phyloP scores from a whole-genome alignment of 1,140 invertebrate species.

The Heliconius eleuchia region DNA sequence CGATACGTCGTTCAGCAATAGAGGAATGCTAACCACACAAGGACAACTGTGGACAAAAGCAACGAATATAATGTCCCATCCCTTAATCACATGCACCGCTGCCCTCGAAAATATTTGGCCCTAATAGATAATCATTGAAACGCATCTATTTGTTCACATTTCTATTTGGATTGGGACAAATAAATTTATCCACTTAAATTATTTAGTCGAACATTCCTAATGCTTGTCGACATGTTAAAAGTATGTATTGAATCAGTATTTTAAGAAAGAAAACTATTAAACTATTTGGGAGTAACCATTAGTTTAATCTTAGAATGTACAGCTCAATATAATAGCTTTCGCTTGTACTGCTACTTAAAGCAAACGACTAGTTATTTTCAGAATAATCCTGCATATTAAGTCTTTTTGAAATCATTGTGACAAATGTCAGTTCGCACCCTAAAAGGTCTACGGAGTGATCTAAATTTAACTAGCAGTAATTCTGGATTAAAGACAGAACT shows the following conservation, averaged over 20 bases:
- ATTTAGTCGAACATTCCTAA: neutral
- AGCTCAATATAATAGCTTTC: neutral
- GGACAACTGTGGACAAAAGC: constrained; percentile 73
- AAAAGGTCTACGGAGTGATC: constrained; percentile 53
- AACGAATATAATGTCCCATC: constrained; percentile 76
- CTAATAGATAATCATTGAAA: constrained; percentile 64
- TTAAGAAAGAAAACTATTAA: neutral
- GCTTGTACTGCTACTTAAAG: neutral
- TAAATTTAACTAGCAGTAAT: constrained; percentile 62
- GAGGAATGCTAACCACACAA: constrained; percentile 63
- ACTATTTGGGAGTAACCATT: neutral
- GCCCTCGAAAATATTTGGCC: constrained; percentile 75
- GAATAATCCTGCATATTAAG: neutral
- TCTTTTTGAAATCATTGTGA: constrained; percentile 17
- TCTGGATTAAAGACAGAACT: constrained; percentile 52
- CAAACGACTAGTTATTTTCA: neutral
- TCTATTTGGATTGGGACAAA: constrained; percentile 51
- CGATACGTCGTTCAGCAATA: constrained; percentile 38
- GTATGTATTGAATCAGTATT: neutral
- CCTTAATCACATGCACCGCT: constrained; percentile 80
- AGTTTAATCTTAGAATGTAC: neutral
- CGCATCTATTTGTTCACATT: constrained; percentile 62
- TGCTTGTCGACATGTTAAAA: neutral
- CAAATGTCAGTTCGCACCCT: constrained; percentile 27
- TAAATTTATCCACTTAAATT: neutral